Evolutionary conservation across 1,140 invertebrate species (phyloP).

Genomic region (Drosophila simulans): DNA sequence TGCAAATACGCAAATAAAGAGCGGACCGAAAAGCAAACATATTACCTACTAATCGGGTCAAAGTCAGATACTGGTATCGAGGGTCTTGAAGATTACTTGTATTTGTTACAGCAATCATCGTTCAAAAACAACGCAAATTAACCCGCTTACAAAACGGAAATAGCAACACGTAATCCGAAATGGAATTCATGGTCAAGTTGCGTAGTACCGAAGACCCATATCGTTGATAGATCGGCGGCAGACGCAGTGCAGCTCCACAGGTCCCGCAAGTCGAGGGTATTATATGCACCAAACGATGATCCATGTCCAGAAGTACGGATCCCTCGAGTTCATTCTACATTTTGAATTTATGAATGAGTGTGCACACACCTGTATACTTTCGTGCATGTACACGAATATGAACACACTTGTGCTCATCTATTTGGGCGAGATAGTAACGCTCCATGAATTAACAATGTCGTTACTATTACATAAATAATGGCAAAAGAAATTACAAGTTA

Average conservation of each 20-base stretch:
- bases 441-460: too few relatives aligned
- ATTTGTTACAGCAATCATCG: slow-evolving; percentile 68
- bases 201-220: slow-evolving; percentile 22
- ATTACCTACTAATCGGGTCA: slow-evolving; percentile 64
- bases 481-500: too few relatives aligned
- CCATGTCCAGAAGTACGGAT: slow-evolving; percentile 23
- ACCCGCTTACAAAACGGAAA: slow-evolving; percentile 78
- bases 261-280: slow-evolving; percentile 16
- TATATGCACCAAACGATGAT: slow-evolving; percentile 65
- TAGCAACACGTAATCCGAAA: slow-evolving; percentile 71
- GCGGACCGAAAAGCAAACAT: slow-evolving; percentile 40
- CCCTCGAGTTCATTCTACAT: slow-evolving; percentile 25
- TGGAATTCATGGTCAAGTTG: slow-evolving; percentile 74
- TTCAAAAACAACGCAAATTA: slow-evolving; percentile 49
- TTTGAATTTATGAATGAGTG: slow-evolving; percentile 71
- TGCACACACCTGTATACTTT: background rate
- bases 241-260: slow-evolving; percentile 4
- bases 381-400: background rate
- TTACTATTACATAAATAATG: too few relatives aligned
- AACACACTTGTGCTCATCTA: slow-evolving; percentile 1
- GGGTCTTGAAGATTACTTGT: slow-evolving; percentile 41
- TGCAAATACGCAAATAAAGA: slow-evolving; percentile 2
- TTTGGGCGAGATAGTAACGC: slow-evolving; percentile 10
- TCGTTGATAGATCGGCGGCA: background rate
- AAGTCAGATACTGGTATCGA: slow-evolving; percentile 65